A percentile compares a stretch with the other conserved stretches of the same genome.
phyloP scores from a whole-genome alignment of 2,797 vertebrate species.

The Gadopsis marmoratus region DNA sequence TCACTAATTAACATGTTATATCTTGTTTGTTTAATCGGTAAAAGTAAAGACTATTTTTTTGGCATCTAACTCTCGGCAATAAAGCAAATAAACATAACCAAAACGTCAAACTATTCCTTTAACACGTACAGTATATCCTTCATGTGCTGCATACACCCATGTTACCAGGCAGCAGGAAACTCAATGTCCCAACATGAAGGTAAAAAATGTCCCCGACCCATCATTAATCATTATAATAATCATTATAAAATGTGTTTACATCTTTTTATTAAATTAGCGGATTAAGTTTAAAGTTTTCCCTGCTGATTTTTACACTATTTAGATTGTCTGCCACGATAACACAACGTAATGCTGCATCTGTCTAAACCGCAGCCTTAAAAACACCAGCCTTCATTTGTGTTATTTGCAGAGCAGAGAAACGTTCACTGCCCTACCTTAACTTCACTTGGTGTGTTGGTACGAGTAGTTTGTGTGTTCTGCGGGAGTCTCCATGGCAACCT shows the following conservation, averaged over 20 bases:
- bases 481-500: constrained; percentile 89
- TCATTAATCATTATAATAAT: no score
- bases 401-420: background rate
- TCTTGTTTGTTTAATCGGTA: background rate
- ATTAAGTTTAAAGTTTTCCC: no score
- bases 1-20: background rate
- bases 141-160: background rate
- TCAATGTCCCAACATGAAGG: background rate
- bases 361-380: no score
- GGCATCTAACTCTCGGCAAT: background rate
- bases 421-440: constrained; percentile 71
- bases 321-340: background rate
- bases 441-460: constrained; percentile 96
- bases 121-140: background rate
- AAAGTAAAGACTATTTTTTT: background rate
- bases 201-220: background rate
- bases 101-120: background rate
- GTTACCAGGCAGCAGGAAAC: background rate
- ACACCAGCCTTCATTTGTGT: background rate
- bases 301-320: background rate
- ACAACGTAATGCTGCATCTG: background rate
- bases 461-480: constrained; percentile 92
- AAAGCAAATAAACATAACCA: background rate
- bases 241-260: no score
- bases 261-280: no score